Evolutionary conservation across 2,113 vertebrate genomes (phyloP).

Genomic region (Amazona guildingii): DNA sequence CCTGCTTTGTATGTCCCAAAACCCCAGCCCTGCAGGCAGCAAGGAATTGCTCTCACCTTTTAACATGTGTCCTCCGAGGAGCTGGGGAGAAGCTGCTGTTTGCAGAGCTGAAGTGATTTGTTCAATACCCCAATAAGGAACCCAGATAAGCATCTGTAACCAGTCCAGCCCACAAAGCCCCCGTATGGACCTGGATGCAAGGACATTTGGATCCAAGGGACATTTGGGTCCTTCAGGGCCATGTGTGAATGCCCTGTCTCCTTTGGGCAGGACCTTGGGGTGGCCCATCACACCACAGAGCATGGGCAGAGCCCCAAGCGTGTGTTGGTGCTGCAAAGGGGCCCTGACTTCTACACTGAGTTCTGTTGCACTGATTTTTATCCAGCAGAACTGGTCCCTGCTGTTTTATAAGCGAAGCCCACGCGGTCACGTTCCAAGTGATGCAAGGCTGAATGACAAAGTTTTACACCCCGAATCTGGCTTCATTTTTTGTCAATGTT

Average conservation of each 20-base stretch:
- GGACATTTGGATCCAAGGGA: background rate
- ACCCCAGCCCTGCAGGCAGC: background rate
- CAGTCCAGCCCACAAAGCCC: background rate
- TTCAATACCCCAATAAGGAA: background rate
- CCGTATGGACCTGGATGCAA: background rate
- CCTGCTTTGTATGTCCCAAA: background rate
- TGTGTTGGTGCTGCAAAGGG: rapidly evolving
- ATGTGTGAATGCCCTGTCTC: background rate
- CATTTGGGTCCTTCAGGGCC: background rate
- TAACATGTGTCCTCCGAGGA: rapidly evolving
- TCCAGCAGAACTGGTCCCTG: background rate
- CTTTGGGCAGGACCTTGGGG: rapidly evolving
- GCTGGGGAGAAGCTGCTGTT: background rate
- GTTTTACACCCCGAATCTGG: background rate
- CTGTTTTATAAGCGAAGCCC: background rate
- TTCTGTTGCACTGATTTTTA: background rate
- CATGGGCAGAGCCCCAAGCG: background rate
- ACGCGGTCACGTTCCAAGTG: background rate
- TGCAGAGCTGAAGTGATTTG: background rate
- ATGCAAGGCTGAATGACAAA: background rate
- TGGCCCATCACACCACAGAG: rapidly evolving
- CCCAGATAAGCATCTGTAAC: background rate
- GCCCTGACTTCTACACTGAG: rapidly evolving
- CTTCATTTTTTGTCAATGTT: background rate
- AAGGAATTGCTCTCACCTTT: background rate